phyloP scores from a whole-genome alignment of 37 sponge, comb jelly and placozoan genomes.

The Chondrilla cf. caribensis region DNA sequence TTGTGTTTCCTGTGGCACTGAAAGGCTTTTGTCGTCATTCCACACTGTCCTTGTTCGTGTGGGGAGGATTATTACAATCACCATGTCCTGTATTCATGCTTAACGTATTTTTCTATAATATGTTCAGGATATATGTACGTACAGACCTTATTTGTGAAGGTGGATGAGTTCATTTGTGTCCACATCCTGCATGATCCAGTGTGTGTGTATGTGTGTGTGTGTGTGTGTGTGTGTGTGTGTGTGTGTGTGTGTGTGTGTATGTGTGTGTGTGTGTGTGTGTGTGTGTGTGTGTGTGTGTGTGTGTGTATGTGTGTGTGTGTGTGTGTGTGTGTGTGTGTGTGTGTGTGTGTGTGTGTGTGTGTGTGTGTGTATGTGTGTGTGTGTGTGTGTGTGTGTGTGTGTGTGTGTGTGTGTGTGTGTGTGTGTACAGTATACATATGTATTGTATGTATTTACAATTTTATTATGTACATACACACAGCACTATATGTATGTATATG shows the following conservation, averaged over 20 bases:
- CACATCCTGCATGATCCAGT: no score
- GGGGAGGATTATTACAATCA: no score
- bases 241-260: slow-evolving; percentile 31
- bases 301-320: slow-evolving; percentile 38
- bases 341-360: slow-evolving; percentile 44
- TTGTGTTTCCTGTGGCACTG: no score
- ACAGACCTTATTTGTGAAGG: no score
- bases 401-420: slow-evolving; percentile 30
- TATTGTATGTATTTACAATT: neutral
- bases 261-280: slow-evolving; percentile 33
- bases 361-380: slow-evolving; percentile 36
- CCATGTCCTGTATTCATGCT: no score
- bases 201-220: slow-evolving; percentile 27
- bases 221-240: slow-evolving; percentile 30
- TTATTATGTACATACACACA: neutral
- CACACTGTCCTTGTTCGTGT: no score
- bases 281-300: slow-evolving; percentile 40
- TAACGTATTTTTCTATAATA: no score
- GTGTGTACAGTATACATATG: neutral
- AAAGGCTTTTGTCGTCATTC: no score
- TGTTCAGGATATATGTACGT: no score
- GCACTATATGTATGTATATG: no score
- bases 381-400: slow-evolving; percentile 30
- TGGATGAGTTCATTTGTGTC: no score
- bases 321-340: slow-evolving; percentile 46